Conservation (phyloP, 2,888 invertebrate species). For the Clanis bilineata region DNA sequence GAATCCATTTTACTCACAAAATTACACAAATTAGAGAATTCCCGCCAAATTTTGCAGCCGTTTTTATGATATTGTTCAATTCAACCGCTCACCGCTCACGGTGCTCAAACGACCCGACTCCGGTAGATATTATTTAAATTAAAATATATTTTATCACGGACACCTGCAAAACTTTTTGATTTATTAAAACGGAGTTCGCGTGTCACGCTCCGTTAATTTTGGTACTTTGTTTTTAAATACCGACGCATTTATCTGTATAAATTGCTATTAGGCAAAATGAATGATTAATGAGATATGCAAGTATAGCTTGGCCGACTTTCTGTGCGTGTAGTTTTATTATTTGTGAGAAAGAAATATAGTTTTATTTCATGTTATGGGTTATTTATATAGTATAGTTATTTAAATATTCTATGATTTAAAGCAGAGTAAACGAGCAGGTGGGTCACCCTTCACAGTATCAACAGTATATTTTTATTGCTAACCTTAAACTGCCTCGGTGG, state of each 20-base stretch:
- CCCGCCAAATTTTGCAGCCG: neutral
- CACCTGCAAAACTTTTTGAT: conserved; percentile 42
- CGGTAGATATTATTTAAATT: conserved; percentile 37
- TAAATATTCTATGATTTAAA: too few species aligned
- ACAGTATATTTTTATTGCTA: too few species aligned
- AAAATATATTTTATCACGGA: conserved; percentile 38
- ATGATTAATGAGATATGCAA: neutral
- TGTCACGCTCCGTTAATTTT: conserved; percentile 32
- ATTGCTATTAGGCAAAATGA: conserved; percentile 11
- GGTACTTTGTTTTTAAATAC: conserved; percentile 23
- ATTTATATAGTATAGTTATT: too few species aligned
- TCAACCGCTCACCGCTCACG: neutral
- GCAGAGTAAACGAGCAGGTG: too few species aligned
- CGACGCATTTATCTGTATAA: conserved; percentile 21
- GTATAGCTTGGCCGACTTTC: too few species aligned
- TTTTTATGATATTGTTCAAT: neutral
- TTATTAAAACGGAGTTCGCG: conserved; percentile 38
- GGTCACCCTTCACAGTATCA: too few species aligned
- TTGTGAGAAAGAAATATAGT: too few species aligned
- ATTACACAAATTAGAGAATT: neutral
- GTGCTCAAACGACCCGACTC: conserved; percentile 26
- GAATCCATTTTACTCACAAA: neutral
- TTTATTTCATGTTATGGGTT: too few species aligned
- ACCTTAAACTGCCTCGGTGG: too few species aligned
- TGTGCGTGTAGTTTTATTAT: too few species aligned